Evolutionary conservation across 2,113 vertebrate species (phyloP).

Genomic region (Lagenorhynchus albirostris): DNA sequence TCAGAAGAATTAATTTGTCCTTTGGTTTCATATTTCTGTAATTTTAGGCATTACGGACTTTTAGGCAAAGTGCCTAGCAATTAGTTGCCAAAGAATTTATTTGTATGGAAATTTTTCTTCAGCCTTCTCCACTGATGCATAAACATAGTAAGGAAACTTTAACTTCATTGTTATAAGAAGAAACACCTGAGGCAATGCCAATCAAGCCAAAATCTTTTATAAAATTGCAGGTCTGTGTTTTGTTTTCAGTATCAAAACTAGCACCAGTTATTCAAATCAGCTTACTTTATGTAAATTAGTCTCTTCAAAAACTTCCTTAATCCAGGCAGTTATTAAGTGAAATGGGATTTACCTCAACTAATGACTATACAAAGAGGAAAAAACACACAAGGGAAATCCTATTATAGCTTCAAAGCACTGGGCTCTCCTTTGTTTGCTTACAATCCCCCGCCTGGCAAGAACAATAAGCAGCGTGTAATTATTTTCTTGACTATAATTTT

Average conservation of each 20-base stretch:
- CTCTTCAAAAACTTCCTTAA: conserved; percentile 58
- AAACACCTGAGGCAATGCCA: background rate
- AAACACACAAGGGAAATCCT: conserved; percentile 52
- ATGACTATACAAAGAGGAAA: conserved; percentile 40
- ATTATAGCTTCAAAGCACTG: conserved; percentile 22
- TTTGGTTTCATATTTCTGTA: background rate
- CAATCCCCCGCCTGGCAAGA: conserved; percentile 48
- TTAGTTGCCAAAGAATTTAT: background rate
- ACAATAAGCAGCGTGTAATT: background rate
- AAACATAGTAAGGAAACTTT: background rate
- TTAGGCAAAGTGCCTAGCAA: background rate
- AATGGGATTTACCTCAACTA: conserved; percentile 70
- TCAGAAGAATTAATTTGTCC: background rate
- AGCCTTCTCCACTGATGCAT: background rate
- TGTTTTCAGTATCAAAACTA: conserved; percentile 52
- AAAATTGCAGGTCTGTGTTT: conserved; percentile 47
- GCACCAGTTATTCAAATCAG: conserved; percentile 56
- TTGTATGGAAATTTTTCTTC: background rate
- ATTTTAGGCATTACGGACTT: background rate
- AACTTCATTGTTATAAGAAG: background rate
- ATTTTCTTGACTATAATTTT: conserved; percentile 37
- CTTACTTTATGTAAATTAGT: conserved; percentile 64
- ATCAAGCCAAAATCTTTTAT: conserved; percentile 52
- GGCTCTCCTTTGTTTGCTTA: conserved; percentile 51
- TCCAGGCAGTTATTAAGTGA: conserved; percentile 63